These are phyloP conservation scores for Thelaira solivaga DNA, from an alignment of 2,888 invertebrate species.

Conservation along the genomic window DNA sequence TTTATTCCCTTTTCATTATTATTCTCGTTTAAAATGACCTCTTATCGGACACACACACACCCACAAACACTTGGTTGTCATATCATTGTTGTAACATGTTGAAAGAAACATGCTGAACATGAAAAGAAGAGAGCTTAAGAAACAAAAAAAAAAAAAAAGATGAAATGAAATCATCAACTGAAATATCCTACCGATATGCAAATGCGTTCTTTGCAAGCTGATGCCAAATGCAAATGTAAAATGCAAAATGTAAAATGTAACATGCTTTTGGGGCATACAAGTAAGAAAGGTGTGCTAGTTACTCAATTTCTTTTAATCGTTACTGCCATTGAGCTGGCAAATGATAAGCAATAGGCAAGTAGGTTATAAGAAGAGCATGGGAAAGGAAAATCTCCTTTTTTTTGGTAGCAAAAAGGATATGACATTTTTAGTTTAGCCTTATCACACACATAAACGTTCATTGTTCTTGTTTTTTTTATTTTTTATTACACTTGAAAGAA, in stretches of 20 bases:
- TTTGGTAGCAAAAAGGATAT: constrained; percentile 12
- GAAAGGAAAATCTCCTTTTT: neutral
- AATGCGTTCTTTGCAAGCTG: constrained; percentile 23
- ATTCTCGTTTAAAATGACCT: constrained; percentile 37
- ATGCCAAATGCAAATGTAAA: constrained; percentile 7
- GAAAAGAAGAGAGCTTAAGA: neutral
- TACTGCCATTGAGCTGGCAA: neutral
- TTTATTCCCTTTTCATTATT: constrained; percentile 26
- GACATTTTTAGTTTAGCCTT: constrained; percentile 3
- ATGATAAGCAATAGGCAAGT: constrained; percentile 25
- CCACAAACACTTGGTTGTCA: neutral
- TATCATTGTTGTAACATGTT: constrained; percentile 38
- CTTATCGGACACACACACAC: neutral
- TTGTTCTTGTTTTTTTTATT: constrained; percentile 17
- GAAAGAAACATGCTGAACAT: constrained; percentile 13
- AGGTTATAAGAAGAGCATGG: constrained; percentile 33
- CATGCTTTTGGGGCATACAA: neutral
- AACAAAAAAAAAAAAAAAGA: neutral
- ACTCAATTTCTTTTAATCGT: constrained; percentile 3
- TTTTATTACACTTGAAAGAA: constrained; percentile 7
- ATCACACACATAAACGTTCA: neutral
- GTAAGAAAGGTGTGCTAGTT: constrained; percentile 15
- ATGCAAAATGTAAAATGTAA: neutral
- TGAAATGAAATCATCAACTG: constrained; percentile 7
- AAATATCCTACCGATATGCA: constrained; percentile 36